Evolutionary conservation across 53 echinoderm and acorn worm species (phyloP).

Genomic region (Zoroaster sp.): DNA sequence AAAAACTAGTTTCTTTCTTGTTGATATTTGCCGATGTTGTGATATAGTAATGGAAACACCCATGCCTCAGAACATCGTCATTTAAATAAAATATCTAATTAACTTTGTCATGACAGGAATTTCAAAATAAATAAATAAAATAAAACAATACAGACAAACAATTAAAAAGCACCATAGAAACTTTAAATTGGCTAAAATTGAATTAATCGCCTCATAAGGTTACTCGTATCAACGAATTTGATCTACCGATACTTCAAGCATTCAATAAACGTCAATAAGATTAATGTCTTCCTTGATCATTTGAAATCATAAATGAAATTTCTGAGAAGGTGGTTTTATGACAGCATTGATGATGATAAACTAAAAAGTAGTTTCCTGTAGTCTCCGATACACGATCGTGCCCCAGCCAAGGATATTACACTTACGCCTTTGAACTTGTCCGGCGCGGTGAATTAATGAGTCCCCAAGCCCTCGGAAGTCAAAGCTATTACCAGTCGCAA

Average conservation of each 20-base stretch:
- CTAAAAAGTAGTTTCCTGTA: constrained; percentile 28
- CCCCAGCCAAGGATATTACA: constrained; percentile 17
- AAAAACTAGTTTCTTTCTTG: too few relatives aligned
- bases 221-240: not conserved
- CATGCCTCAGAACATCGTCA: too few relatives aligned
- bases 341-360: constrained; percentile 34
- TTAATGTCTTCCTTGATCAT: not conserved
- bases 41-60: too few relatives aligned
- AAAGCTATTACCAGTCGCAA: not conserved
- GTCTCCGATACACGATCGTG: constrained; percentile 19
- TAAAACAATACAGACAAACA: too few relatives aligned
- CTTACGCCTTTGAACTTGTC: constrained; percentile 36
- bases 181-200: too few relatives aligned
- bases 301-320: not conserved
- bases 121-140: too few relatives aligned
- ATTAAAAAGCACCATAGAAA: too few relatives aligned
- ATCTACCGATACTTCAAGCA: not conserved
- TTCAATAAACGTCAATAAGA: not conserved
- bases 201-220: not conserved
- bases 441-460: constrained; percentile 30
- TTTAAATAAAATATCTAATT: too few relatives aligned
- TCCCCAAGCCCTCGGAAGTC: constrained; percentile 7
- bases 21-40: too few relatives aligned
- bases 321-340: constrained; percentile 10
- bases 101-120: too few relatives aligned